Evolutionary conservation across 2,888 invertebrate species (phyloP).

Genomic region (Matsumyia berberina): DNA sequence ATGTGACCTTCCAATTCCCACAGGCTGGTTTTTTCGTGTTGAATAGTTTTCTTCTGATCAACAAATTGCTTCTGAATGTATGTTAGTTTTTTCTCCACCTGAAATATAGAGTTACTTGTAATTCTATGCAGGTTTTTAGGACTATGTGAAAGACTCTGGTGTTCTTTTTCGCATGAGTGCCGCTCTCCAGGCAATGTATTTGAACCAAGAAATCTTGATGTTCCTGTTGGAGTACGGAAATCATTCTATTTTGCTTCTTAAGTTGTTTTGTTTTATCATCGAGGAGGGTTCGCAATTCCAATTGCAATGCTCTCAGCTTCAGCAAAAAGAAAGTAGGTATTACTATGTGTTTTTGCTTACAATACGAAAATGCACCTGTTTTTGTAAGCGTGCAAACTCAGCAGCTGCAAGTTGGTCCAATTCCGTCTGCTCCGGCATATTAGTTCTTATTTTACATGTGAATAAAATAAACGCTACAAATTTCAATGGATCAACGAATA

Average conservation of each 20-base stretch:
- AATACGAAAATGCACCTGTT: conserved; percentile 86
- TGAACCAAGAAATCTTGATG: conserved; percentile 81
- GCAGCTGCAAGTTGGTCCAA: conserved; percentile 91
- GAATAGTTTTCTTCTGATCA: conserved; percentile 79
- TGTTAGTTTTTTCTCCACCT: conserved; percentile 80
- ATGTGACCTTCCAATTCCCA: conserved; percentile 86
- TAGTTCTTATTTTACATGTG: neutral
- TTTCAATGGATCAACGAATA: neutral
- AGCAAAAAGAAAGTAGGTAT: neutral
- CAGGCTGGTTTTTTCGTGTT: conserved; percentile 81
- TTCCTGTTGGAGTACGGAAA: conserved; percentile 82
- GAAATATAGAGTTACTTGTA: conserved; percentile 26
- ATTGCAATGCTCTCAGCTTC: conserved; percentile 81
- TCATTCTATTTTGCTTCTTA: conserved; percentile 83
- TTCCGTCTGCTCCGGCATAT: conserved; percentile 87
- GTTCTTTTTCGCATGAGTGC: conserved; percentile 82
- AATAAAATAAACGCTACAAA: neutral
- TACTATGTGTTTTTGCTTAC: neutral
- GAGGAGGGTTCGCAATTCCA: conserved; percentile 80
- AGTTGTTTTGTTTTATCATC: conserved; percentile 82
- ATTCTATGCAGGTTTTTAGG: neutral
- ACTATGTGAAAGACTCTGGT: conserved; percentile 77
- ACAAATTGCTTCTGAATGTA: conserved; percentile 79
- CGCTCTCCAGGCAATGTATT: conserved; percentile 81
- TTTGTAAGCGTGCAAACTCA: conserved; percentile 90